phyloP scores from a whole-genome alignment of 2,113 vertebrate genomes.

The Sebastes fasciatus region DNA sequence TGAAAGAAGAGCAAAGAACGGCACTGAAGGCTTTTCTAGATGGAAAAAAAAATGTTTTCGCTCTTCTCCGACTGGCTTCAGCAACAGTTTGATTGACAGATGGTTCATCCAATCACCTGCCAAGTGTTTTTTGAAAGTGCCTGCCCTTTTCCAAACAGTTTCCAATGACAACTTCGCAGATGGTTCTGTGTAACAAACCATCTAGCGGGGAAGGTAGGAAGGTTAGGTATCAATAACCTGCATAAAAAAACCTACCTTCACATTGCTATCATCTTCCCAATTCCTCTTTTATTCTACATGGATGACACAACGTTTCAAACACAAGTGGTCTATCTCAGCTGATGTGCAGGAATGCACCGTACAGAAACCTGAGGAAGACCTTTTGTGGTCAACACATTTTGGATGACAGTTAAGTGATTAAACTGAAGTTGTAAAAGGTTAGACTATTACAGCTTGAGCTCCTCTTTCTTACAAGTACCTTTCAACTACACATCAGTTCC shows the following conservation, averaged over 20 bases:
- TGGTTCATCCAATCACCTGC: no score
- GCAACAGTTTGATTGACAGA: no score
- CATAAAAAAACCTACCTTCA: neutral
- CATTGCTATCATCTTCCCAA: neutral
- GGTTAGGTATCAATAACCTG: neutral
- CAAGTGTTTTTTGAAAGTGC: no score
- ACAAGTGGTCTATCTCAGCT: neutral
- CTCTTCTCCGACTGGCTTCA: no score
- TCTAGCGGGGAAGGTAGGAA: no score
- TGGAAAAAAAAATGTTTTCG: no score
- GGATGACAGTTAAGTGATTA: neutral
- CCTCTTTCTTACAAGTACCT: slow-evolving; percentile 2
- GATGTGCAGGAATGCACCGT: neutral
- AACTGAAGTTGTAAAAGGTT: neutral
- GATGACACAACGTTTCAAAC: neutral
- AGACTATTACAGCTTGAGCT: neutral
- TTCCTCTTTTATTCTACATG: neutral
- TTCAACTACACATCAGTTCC: neutral
- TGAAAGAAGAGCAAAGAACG: no score
- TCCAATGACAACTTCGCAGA: no score
- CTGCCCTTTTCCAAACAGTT: no score
- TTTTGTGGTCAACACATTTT: neutral
- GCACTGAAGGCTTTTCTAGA: no score
- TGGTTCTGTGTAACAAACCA: no score
- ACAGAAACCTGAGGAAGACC: neutral